Conservation (phyloP, 2,113 vertebrate species). For the Echinops telfairi region DNA sequence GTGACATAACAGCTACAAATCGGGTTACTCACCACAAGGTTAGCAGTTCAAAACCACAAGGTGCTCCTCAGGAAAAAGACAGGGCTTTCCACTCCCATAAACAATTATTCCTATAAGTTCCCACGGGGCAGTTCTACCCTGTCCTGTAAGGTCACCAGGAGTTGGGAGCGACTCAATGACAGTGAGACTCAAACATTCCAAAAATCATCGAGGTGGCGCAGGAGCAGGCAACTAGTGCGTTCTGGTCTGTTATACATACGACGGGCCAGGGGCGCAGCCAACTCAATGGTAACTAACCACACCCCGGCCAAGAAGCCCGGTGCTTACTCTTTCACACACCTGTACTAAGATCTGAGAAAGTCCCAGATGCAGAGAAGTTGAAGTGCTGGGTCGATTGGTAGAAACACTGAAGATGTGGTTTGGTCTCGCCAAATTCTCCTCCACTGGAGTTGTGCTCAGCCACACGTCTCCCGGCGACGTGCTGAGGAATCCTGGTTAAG, state of each 20-base stretch:
- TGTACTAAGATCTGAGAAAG: background rate
- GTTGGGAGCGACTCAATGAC: no score
- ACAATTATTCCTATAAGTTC: no score
- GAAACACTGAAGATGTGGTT: no score
- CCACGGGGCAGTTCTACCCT: no score
- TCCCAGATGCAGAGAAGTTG: background rate
- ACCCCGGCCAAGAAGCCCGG: background rate
- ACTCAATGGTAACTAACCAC: background rate
- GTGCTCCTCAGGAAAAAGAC: no score
- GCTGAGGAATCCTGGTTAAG: no score
- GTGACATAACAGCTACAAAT: no score
- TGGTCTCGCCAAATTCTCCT: background rate
- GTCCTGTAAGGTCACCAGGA: no score
- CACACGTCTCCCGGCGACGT: background rate
- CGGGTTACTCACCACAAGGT: no score
- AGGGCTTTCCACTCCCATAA: no score
- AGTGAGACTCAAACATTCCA: background rate
- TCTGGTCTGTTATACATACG: background rate
- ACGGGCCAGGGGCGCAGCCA: background rate
- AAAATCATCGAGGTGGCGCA: background rate
- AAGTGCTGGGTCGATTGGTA: background rate
- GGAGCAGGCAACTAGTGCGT: background rate
- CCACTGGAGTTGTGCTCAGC: background rate
- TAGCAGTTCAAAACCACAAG: no score
- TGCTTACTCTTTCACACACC: background rate